Evolutionary conservation across 2,797 vertebrate genomes (phyloP).

Genomic region (Acestrorhynchus altus): DNA sequence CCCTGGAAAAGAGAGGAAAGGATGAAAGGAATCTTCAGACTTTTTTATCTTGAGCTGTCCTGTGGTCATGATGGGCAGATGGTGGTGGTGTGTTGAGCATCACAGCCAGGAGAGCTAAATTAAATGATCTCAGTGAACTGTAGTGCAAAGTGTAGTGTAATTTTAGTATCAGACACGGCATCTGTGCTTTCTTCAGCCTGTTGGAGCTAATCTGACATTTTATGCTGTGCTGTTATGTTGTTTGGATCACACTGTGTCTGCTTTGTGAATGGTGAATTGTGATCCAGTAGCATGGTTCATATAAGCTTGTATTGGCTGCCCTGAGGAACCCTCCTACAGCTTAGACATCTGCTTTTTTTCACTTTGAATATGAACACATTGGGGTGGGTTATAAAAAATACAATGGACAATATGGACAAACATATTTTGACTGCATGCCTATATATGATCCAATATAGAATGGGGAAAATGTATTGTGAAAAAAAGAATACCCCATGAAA

Average conservation of each 20-base stretch:
- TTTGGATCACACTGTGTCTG: not conserved
- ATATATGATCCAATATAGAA: no score
- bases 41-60: conserved; percentile 34
- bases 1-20: conserved; percentile 25
- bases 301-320: not conserved
- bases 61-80: conserved; percentile 16
- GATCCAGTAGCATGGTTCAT: not conserved
- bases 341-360: not conserved
- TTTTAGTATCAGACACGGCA: conserved; percentile 19
- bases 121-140: conserved; percentile 41
- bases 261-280: not conserved
- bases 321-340: not conserved
- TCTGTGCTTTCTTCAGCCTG: conserved; percentile 39
- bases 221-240: not conserved
- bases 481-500: no score
- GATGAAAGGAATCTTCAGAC: conserved; percentile 36
- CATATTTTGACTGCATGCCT: no score
- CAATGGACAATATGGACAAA: no score
- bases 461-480: no score
- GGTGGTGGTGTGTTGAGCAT: conserved; percentile 23
- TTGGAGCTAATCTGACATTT: conserved; percentile 11
- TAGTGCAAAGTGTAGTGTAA: conserved; percentile 27
- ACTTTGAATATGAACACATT: not conserved
- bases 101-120: conserved; percentile 39
- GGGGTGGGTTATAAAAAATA: no score